These are phyloP conservation scores for Lepidonotus clava DNA, from an alignment of 2,888 invertebrate species.

Conservation along the genomic window DNA sequence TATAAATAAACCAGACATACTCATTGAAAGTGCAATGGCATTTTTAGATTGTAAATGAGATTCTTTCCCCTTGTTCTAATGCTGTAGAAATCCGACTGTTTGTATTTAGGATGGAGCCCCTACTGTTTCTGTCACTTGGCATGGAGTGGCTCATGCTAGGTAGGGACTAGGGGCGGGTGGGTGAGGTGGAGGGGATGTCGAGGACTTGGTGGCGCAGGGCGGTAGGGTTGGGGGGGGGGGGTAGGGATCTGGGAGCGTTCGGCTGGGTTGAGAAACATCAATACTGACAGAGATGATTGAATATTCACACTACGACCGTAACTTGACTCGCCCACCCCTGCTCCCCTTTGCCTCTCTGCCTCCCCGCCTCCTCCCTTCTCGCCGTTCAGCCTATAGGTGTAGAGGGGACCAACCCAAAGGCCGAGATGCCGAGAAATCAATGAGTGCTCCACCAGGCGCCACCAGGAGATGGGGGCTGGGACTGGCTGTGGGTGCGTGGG, in stretches of 20 bases:
- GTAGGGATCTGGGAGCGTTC: background rate
- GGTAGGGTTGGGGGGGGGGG: background rate
- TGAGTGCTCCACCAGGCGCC: conserved; percentile 1
- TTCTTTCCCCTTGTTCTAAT: too few relatives aligned
- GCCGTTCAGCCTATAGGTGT: background rate
- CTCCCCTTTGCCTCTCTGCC: background rate
- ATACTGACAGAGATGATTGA: conserved; percentile 32
- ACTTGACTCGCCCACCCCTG: background rate
- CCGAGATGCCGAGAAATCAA: conserved; percentile 18
- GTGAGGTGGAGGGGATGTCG: background rate
- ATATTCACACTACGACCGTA: conserved; percentile 31
- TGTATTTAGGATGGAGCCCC: background rate
- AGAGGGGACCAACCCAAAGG: background rate
- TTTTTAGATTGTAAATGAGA: too few relatives aligned
- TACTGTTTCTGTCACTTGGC: background rate
- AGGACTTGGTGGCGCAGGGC: background rate
- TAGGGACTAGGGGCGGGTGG: background rate
- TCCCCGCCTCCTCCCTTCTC: background rate
- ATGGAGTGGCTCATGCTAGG: background rate
- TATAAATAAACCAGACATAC: too few relatives aligned
- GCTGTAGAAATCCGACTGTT: too few relatives aligned
- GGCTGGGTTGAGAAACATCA: background rate
- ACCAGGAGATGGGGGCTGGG: too few relatives aligned
- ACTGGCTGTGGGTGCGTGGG: too few relatives aligned
- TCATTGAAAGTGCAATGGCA: too few relatives aligned